phyloP scores from a whole-genome alignment of 2,797 vertebrate genomes.

The Neomorphus geoffroyi region DNA sequence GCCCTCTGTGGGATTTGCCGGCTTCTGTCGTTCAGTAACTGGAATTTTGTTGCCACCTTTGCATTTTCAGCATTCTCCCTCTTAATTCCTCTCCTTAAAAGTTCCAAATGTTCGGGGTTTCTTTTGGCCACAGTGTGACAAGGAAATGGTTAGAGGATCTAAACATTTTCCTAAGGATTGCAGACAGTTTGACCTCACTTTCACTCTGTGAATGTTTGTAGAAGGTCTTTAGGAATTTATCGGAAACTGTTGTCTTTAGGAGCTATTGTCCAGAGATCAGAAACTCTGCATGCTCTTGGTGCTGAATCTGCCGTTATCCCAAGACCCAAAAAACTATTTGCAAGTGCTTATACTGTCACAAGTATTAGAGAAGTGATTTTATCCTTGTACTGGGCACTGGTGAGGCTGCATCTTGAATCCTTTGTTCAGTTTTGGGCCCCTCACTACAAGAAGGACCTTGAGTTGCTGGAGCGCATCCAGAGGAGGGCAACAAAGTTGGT shows the following conservation, averaged over 20 bases:
- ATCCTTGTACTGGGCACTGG: too few species aligned
- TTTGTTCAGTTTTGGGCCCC: too few species aligned
- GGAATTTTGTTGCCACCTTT: neutral
- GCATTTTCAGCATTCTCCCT: neutral
- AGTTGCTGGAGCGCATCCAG: too few species aligned
- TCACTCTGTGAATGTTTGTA: neutral
- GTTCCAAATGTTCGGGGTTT: neutral
- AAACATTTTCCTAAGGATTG: neutral
- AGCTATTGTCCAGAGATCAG: neutral
- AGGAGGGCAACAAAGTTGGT: too few species aligned
- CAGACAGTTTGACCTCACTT: neutral
- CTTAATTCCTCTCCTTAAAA: neutral
- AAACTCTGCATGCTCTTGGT: neutral
- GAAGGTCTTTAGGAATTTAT: neutral
- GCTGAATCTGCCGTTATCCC: neutral
- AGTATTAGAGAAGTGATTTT: neutral
- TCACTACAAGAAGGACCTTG: too few species aligned
- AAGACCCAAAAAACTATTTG: fast-evolving
- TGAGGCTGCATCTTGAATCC: too few species aligned
- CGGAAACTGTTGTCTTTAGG: neutral
- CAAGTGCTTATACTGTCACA: neutral
- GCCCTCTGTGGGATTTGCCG: fast-evolving
- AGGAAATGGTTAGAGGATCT: neutral
- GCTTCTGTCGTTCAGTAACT: fast-evolving
- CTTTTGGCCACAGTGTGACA: neutral